phyloP scores from a whole-genome alignment of 1,140 invertebrate genomes.

The Lordiphosa collinella region DNA sequence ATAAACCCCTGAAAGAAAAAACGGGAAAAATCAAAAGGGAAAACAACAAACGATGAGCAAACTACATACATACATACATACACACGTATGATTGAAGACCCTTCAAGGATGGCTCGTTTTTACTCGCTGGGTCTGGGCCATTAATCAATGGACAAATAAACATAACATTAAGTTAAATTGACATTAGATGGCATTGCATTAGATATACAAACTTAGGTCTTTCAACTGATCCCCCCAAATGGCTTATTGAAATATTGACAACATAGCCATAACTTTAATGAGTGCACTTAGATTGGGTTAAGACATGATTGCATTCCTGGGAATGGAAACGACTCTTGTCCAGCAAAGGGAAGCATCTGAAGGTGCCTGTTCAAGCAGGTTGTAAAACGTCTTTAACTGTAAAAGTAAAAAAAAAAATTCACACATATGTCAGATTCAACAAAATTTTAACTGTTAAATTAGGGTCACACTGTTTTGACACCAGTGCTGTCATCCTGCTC shows the following conservation, averaged over 20 bases:
- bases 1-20: slow-evolving; percentile 36
- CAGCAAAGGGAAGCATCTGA: too few relatives aligned
- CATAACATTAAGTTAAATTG: slow-evolving; percentile 66
- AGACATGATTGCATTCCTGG: too few relatives aligned
- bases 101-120: slow-evolving; percentile 25
- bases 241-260: background rate
- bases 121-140: slow-evolving; percentile 16
- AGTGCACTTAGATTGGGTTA: too few relatives aligned
- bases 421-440: too few relatives aligned
- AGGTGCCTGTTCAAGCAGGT: too few relatives aligned
- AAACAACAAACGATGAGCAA: background rate
- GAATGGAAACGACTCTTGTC: too few relatives aligned
- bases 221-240: background rate
- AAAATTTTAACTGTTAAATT: too few relatives aligned
- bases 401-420: too few relatives aligned
- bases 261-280: too few relatives aligned
- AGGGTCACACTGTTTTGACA: too few relatives aligned
- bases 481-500: too few relatives aligned
- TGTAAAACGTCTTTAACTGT: too few relatives aligned
- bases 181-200: slow-evolving; percentile 29
- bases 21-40: slow-evolving; percentile 7
- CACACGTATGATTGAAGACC: slow-evolving; percentile 65
- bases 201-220: background rate
- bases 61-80: slow-evolving; percentile 5
- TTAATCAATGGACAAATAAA: slow-evolving; percentile 70